Percentiles rank a stretch among this genome's conserved stretches.
These are phyloP conservation scores for Dunckerocampus dactyliophorus DNA, from an alignment of 2,113 vertebrate genomes.

Conservation along the genomic window DNA sequence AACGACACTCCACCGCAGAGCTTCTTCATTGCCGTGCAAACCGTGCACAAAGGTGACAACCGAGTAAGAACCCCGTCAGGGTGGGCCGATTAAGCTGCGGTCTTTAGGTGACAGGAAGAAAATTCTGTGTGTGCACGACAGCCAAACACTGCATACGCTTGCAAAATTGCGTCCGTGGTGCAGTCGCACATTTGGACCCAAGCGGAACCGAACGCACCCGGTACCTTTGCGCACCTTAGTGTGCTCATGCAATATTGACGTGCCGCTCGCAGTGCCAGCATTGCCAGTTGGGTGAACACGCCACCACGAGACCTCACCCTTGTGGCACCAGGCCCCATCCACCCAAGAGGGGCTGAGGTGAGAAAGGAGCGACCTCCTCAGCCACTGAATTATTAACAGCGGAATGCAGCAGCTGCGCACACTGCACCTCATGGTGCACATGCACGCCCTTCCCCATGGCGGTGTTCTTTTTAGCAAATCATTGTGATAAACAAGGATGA, in stretches of 20 bases:
- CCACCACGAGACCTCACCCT: conserved; percentile 29
- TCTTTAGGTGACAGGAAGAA: too few relatives aligned
- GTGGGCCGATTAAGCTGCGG: too few relatives aligned
- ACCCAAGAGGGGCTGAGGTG: conserved; percentile 65
- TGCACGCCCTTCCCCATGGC: too few relatives aligned
- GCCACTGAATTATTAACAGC: conserved; percentile 66
- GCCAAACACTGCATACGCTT: too few relatives aligned
- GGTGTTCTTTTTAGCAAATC: background rate
- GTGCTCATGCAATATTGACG: conserved; percentile 64
- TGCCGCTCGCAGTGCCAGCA: conserved; percentile 20
- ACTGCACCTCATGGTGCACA: too few relatives aligned
- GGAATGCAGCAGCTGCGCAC: conserved; percentile 57
- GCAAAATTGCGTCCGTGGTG: too few relatives aligned
- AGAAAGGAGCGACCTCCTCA: conserved; percentile 50
- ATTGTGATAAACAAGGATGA: too few relatives aligned
- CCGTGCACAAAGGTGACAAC: conserved; percentile 63
- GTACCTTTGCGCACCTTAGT: conserved; percentile 5
- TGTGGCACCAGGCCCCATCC: conserved; percentile 50
- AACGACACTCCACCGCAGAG: conserved; percentile 55
- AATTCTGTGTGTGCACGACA: too few relatives aligned
- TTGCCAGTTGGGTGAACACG: conserved; percentile 64
- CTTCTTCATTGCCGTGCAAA: conserved; percentile 59
- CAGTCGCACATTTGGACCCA: too few relatives aligned
- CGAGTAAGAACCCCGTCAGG: background rate
- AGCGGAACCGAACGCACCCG: background rate